Percentiles rank a stretch among this genome's conserved stretches.
These are phyloP conservation scores for Sebastes taczanowskii DNA, from an alignment of 2,797 vertebrate genomes.

Conservation along the genomic window DNA sequence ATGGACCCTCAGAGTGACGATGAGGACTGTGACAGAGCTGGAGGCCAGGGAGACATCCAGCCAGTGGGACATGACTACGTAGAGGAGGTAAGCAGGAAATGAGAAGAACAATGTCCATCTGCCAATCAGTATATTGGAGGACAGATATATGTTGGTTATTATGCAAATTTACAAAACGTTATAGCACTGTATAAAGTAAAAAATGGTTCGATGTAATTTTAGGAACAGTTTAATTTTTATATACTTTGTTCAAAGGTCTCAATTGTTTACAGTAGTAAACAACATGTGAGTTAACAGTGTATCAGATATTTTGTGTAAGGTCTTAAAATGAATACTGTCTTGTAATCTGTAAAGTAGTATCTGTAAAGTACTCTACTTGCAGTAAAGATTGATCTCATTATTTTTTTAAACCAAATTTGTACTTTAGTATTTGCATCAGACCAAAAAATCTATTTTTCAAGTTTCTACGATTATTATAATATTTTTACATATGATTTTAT, in stretches of 20 bases:
- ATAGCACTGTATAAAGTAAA: not conserved
- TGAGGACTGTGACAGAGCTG: constrained; percentile 63
- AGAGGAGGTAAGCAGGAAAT: constrained; percentile 79
- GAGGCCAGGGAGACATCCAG: constrained; percentile 73
- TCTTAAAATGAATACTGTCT: not conserved
- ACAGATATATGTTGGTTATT: not conserved
- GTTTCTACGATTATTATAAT: not conserved
- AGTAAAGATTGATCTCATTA: not conserved
- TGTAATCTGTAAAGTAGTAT: not conserved
- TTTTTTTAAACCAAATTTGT: not conserved
- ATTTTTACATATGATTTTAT: not conserved
- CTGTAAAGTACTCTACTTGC: not conserved
- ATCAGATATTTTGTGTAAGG: not conserved
- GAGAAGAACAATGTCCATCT: not conserved
- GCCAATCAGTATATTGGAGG: not conserved
- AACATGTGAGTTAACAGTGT: not conserved
- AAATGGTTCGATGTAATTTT: not conserved
- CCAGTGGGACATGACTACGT: constrained; percentile 83
- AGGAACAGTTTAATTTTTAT: not conserved
- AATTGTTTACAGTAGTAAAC: not conserved
- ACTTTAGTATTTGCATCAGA: not conserved
- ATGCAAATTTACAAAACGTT: not conserved
- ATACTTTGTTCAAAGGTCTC: not conserved
- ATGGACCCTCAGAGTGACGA: constrained; percentile 70
- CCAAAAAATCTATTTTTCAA: not conserved